Base-by-base conservation (phyloP, 2,797 vertebrate genomes). In the Danio aesculapii region DNA sequence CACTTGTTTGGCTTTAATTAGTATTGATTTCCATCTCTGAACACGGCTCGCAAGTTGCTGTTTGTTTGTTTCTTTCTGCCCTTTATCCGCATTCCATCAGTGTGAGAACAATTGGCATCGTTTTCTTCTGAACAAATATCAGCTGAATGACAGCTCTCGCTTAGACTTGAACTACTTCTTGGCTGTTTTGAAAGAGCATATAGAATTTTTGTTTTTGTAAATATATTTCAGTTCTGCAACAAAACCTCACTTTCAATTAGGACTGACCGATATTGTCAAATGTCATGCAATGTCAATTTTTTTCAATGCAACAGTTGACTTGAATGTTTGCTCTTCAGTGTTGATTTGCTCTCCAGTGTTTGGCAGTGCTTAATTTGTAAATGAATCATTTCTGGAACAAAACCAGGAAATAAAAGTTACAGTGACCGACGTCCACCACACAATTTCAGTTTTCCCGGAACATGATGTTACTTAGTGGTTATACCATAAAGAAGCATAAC, bases 1-100 rank as follows among this genome's bases (percentile, higher is more conserved):
- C 93, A 93, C 93, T 95, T 96, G 95, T 96, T 94, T 94, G 88
- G 88, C 95, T 96, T 96, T 96, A 96, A 97, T 97, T 96, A 96
- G 93, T 94, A 96, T 96, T 95, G 96, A 96, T 96, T 96, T 93
- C 90, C 93, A 95, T 96, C 94, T 93, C 88, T 92, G 94, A 92
- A 95, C 91, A 91, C 69, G 88, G 83, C 82, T 84, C 81, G 81
- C 77, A 84, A 79, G 39, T 53, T 70, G 13, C 49, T 78, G 81
- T 62, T 79, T 81, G 66, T 78, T 72, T 75, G 62, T 77, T 84
- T 79, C 58, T 47, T 90, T 88, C 82, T 71, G 46, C 67, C 44
- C 82, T 81, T 85, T 88, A 73, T 79, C 59, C 16, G 10, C 82
- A 77, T 84, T 89, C 84, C 85, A 84, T 93, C 90, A 90, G 88